phyloP scores from a whole-genome alignment of 2,113 vertebrate species.

The Grus americana region DNA sequence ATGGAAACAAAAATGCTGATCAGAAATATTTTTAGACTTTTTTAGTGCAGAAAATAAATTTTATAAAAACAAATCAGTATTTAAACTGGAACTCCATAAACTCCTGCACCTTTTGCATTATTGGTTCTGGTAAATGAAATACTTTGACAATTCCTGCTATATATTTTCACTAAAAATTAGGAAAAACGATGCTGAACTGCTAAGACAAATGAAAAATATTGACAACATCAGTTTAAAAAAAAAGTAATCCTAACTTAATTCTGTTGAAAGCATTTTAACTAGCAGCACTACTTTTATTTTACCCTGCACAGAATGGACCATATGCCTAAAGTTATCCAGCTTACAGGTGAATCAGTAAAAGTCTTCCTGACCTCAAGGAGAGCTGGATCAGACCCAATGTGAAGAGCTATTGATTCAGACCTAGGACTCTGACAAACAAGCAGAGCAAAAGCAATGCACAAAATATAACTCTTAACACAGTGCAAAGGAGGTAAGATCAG shows the following conservation, averaged over 20 bases:
- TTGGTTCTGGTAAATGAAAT: not conserved
- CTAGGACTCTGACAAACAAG: not conserved
- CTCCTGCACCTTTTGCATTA: not conserved
- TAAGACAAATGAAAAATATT: not conserved
- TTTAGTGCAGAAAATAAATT: not conserved
- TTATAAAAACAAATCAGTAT: not conserved
- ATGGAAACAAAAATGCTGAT: not conserved
- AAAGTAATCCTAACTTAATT: not conserved
- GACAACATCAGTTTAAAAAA: not conserved
- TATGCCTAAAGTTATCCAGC: not conserved
- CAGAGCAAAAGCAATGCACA: not conserved
- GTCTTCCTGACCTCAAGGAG: not conserved
- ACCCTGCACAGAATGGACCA: not conserved
- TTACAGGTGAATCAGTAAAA: not conserved
- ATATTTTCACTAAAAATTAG: not conserved
- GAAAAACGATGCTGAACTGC: not conserved
- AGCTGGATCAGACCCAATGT: not conserved
- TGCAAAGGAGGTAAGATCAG: not conserved
- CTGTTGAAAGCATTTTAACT: not conserved
- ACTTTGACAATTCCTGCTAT: not conserved
- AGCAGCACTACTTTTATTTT: fast-evolving
- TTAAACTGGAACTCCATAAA: not conserved
- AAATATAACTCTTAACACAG: not conserved
- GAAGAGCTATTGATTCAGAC: not conserved
- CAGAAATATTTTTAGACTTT: not conserved